Percentiles rank a stretch among this genome's conserved stretches.
These are phyloP conservation scores for Amphipyra berbera DNA, from an alignment of 2,888 invertebrate genomes.

Conservation along the genomic window DNA sequence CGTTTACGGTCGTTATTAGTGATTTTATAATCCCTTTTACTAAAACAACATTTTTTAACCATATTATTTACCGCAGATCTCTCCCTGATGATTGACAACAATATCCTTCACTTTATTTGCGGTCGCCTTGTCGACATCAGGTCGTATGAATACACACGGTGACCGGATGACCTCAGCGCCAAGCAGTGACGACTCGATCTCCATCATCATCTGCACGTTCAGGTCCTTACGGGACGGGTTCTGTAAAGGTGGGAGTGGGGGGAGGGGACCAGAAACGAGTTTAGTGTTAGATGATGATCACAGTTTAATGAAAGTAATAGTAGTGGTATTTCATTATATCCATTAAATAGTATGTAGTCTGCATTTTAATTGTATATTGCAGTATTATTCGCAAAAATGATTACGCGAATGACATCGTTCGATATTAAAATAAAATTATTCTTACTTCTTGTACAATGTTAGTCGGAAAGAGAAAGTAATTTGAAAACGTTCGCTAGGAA, in stretches of 20 bases:
- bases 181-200: slow-evolving; percentile 95
- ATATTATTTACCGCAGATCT: slow-evolving; percentile 89
- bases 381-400: no score
- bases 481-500: no score
- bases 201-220: slow-evolving; percentile 97
- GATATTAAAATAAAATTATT: no score
- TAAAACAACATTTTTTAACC: slow-evolving; percentile 4
- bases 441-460: no score
- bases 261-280: slow-evolving; percentile 60
- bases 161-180: slow-evolving; percentile 94
- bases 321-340: not conserved
- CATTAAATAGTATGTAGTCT: not conserved
- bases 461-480: no score
- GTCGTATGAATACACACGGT: slow-evolving; percentile 94
- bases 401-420: no score
- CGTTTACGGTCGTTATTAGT: no score
- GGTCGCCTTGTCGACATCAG: slow-evolving; percentile 95
- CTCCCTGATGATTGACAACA: slow-evolving; percentile 96
- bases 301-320: slow-evolving; percentile 1
- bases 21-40: not conserved
- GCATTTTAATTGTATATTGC: no score
- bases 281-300: slow-evolving; percentile 58
- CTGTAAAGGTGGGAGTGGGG: slow-evolving; percentile 87
- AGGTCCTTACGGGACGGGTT: slow-evolving; percentile 97
- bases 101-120: slow-evolving; percentile 96